These are phyloP conservation scores for Hormaphis cornu DNA, from an alignment of 1,140 invertebrate genomes.

Conservation along the genomic window DNA sequence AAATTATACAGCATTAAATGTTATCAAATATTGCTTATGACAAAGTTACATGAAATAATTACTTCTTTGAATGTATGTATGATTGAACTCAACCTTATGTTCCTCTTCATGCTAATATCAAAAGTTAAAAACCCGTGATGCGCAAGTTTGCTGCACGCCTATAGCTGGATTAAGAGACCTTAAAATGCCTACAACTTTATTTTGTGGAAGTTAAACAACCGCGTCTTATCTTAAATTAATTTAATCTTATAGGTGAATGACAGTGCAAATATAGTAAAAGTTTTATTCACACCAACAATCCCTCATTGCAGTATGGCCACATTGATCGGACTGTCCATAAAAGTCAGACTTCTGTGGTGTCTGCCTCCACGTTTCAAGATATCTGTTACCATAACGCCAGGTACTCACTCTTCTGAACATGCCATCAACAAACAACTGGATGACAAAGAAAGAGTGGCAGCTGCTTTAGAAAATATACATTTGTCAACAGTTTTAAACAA, in stretches of 20 bases:
- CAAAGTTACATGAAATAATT: too few species aligned
- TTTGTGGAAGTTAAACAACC: too few species aligned
- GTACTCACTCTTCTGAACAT: conserved; percentile 80
- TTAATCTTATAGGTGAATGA: conserved; percentile 53
- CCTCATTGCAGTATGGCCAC: conserved; percentile 99
- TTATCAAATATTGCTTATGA: too few species aligned
- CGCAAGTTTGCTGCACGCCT: too few species aligned
- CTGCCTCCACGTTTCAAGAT: conserved; percentile 83
- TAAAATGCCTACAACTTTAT: too few species aligned
- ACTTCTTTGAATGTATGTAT: too few species aligned
- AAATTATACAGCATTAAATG: too few species aligned
- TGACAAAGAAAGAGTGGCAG: conserved; percentile 95
- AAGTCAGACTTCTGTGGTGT: conserved; percentile 79
- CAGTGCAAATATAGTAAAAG: conserved; percentile 57
- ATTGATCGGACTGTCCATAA: conserved; percentile 79
- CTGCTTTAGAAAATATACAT: conserved; percentile 73
- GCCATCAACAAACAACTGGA: conserved; percentile 96
- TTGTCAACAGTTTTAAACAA: conserved; percentile 87
- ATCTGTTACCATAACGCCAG: conserved; percentile 79
- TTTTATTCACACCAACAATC: conserved; percentile 94
- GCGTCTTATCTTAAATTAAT: not conserved
- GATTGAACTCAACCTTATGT: too few species aligned
- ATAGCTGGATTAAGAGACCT: too few species aligned
- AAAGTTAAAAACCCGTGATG: too few species aligned
- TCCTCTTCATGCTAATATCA: too few species aligned